Conservation (phyloP, 2,797 vertebrate genomes). For the Phrynocephalus vlangalii region DNA sequence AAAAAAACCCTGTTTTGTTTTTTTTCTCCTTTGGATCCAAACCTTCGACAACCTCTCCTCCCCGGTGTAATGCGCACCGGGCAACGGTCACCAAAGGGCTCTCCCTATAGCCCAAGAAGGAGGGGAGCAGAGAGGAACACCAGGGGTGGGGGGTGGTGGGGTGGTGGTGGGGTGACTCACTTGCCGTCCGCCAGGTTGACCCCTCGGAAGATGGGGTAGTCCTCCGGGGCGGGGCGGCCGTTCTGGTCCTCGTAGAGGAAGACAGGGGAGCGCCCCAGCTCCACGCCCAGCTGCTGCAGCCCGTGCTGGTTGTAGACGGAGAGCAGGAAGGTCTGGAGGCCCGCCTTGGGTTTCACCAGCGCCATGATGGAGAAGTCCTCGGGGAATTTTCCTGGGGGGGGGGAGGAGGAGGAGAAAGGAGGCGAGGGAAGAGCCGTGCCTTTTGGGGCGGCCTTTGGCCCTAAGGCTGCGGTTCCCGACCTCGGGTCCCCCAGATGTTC, state of each 20-base stretch:
- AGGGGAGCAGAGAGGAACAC: not conserved
- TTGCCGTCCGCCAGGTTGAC: constrained; percentile 87
- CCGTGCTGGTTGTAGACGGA: constrained; percentile 91
- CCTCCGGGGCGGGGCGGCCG: constrained; percentile 84
- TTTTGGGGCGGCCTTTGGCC: too few relatives aligned
- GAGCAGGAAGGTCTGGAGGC: constrained; percentile 88
- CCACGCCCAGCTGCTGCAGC: constrained; percentile 88
- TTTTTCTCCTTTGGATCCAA: too few relatives aligned
- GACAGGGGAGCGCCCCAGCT: constrained; percentile 88
- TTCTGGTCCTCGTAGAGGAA: constrained; percentile 93
- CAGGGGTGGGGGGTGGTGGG: not conserved
- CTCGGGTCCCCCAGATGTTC: too few relatives aligned
- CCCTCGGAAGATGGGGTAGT: constrained; percentile 89
- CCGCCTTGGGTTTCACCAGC: constrained; percentile 85
- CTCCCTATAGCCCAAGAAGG: too few relatives aligned
- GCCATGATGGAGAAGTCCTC: constrained; percentile 93
- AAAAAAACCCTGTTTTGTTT: too few relatives aligned
- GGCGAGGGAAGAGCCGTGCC: too few relatives aligned
- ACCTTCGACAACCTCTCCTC: too few relatives aligned
- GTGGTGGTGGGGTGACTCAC: constrained; percentile 62
- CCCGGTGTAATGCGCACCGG: too few relatives aligned
- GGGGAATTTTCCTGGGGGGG: constrained; percentile 84
- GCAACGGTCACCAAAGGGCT: too few relatives aligned
- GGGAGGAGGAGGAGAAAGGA: not conserved
- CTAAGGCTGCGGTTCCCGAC: too few relatives aligned